A percentile compares a stretch with the other conserved stretches of the same genome.
These are phyloP conservation scores for Epinotia demarniana DNA, from an alignment of 2,888 invertebrate genomes.

Conservation along the genomic window DNA sequence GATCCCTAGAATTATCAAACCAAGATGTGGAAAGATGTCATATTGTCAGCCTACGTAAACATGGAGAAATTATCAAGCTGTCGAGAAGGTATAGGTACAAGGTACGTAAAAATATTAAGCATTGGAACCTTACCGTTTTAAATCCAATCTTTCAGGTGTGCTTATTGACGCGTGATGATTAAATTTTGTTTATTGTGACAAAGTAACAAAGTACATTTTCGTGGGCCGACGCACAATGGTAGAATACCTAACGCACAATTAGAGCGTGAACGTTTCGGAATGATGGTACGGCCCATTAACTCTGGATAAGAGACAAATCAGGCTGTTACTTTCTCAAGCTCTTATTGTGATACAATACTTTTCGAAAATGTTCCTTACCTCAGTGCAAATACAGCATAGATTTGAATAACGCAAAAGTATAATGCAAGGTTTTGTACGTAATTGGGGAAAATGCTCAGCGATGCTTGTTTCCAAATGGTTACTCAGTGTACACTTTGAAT, in stretches of 20 bases:
- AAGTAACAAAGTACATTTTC: constrained; percentile 11
- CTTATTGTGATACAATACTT: background rate
- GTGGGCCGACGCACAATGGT: constrained; percentile 38
- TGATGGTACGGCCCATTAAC: constrained; percentile 70
- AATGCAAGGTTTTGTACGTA: background rate
- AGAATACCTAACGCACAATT: constrained; percentile 59
- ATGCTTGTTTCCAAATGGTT: constrained; percentile 10
- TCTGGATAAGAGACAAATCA: constrained; percentile 62
- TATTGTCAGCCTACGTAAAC: constrained; percentile 6
- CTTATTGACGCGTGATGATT: background rate
- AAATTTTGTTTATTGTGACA: background rate
- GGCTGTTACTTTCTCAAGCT: constrained; percentile 4
- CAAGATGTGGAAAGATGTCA: constrained; percentile 25
- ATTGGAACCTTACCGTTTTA: background rate
- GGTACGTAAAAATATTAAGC: background rate
- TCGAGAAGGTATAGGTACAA: background rate
- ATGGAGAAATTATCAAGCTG: background rate
- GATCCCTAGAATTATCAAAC: background rate
- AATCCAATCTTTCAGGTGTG: background rate
- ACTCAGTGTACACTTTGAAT: background rate
- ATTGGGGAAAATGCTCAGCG: background rate
- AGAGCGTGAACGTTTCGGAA: constrained; percentile 69
- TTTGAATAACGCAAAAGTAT: background rate
- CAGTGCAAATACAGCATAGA: background rate
- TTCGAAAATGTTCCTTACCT: background rate